phyloP scores from a whole-genome alignment of 37 sponge, comb jelly and placozoan genomes.

The Geodia barretti region DNA sequence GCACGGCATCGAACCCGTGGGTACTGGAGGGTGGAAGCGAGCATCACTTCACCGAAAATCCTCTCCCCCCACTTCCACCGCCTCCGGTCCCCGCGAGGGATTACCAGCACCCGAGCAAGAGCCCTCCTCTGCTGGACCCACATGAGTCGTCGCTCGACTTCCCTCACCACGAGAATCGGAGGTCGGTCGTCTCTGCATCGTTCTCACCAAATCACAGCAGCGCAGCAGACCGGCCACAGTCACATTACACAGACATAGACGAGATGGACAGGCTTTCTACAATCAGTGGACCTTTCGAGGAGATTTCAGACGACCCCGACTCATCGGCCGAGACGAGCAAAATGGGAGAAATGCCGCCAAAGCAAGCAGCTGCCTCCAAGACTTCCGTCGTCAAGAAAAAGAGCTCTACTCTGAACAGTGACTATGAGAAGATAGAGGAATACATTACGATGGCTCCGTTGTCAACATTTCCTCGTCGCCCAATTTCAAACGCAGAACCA shows the following conservation, averaged over 20 bases:
- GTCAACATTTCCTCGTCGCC: not conserved
- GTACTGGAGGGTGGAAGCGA: slow-evolving; percentile 1
- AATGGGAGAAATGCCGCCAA: not conserved
- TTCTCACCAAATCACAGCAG: not conserved
- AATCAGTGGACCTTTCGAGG: slow-evolving; percentile 55
- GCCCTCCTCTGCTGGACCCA: not conserved
- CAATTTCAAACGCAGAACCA: not conserved
- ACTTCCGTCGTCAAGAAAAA: not conserved
- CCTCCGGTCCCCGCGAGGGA: not conserved
- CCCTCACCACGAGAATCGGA: not conserved
- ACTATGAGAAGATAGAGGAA: slow-evolving; percentile 21
- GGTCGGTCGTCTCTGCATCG: not conserved
- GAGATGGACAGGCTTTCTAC: slow-evolving; percentile 35
- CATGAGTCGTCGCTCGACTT: slow-evolving; percentile 44
- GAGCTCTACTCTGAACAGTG: not conserved
- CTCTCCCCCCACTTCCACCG: not conserved
- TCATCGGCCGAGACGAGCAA: not conserved
- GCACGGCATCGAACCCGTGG: slow-evolving; percentile 35
- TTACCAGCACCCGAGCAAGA: not conserved
- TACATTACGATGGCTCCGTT: slow-evolving; percentile 40
- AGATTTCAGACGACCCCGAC: slow-evolving; percentile 23
- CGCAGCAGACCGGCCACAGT: too few relatives aligned
- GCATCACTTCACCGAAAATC: not conserved
- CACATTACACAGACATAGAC: not conserved
- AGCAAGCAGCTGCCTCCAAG: not conserved